A percentile compares a stretch with the other conserved stretches of the same genome.
Conservation (phyloP, 2,113 vertebrate genomes). For the Pantherophis guttatus region DNA sequence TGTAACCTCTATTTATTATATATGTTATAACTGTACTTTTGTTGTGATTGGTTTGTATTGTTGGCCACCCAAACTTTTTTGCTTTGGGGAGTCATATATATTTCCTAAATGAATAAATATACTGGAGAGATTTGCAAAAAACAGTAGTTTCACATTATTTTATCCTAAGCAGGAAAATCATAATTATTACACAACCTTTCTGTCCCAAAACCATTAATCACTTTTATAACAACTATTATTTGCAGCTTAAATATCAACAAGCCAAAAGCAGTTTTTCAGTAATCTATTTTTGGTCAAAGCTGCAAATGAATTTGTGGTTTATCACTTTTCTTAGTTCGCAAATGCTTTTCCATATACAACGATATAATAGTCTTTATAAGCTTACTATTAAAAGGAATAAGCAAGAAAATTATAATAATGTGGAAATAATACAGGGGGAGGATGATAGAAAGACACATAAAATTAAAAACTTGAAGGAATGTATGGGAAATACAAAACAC, state of each 20-base stretch:
- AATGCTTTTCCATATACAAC: neutral
- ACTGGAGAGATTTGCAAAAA: neutral
- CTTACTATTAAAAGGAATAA: conserved; percentile 5
- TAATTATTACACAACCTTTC: neutral
- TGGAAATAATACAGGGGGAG: neutral
- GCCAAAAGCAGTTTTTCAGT: neutral
- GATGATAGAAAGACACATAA: neutral
- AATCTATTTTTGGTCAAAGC: neutral
- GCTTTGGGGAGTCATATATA: neutral
- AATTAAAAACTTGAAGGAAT: conserved; percentile 18
- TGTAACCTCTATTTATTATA: no score
- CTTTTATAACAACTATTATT: neutral
- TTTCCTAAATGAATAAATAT: neutral
- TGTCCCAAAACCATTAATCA: neutral
- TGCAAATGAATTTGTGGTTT: neutral
- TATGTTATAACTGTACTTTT: neutral
- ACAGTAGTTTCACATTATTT: neutral
- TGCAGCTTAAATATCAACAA: neutral
- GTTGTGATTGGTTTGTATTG: neutral
- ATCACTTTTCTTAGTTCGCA: neutral
- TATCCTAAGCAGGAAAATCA: neutral
- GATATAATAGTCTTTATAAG: neutral
- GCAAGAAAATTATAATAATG: neutral
- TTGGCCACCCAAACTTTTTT: no score
- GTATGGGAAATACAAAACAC: neutral